Evolutionary conservation across 2,797 vertebrate genomes (phyloP).

Genomic region (Xyrichtys novacula): DNA sequence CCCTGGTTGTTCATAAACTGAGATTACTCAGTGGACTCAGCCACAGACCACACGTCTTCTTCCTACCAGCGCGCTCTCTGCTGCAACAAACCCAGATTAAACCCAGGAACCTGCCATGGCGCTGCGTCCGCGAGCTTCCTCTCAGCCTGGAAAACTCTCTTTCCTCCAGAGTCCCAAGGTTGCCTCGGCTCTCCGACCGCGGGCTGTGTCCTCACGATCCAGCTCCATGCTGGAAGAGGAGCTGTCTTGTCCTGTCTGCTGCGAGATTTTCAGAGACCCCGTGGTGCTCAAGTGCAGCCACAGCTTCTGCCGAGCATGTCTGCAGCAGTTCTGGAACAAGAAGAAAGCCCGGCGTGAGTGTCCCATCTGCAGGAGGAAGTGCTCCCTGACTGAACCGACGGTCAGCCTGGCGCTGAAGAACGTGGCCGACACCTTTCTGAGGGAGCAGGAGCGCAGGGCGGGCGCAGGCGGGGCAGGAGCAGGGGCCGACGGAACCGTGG

Average conservation of each 20-base stretch:
- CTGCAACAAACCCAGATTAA: background rate
- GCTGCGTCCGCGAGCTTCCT: slow-evolving; percentile 81
- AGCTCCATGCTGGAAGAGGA: slow-evolving; percentile 82
- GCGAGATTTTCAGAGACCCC: slow-evolving; percentile 85
- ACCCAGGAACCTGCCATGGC: slow-evolving; percentile 69
- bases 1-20: slow-evolving; percentile 43
- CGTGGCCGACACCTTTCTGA: slow-evolving; percentile 82
- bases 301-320: slow-evolving; percentile 86
- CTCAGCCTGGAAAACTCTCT: slow-evolving; percentile 81
- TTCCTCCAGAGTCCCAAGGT: slow-evolving; percentile 72
- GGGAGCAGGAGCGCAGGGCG: slow-evolving; percentile 66
- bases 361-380: slow-evolving; percentile 84
- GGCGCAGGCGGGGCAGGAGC: accelerated
- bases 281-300: slow-evolving; percentile 89
- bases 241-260: slow-evolving; percentile 85
- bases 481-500: background rate
- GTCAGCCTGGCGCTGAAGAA: slow-evolving; percentile 87
- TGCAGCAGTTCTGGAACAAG: slow-evolving; percentile 86
- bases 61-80: background rate
- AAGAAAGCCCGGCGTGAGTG: slow-evolving; percentile 83
- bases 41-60: slow-evolving; percentile 14
- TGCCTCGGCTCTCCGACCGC: slow-evolving; percentile 59
- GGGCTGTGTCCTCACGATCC: slow-evolving; percentile 75
- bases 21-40: slow-evolving; percentile 37
- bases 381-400: slow-evolving; percentile 84